These are phyloP conservation scores for Carcinoscorpius rotundicauda DNA, from an alignment of 1,140 invertebrate genomes.

Conservation along the genomic window DNA sequence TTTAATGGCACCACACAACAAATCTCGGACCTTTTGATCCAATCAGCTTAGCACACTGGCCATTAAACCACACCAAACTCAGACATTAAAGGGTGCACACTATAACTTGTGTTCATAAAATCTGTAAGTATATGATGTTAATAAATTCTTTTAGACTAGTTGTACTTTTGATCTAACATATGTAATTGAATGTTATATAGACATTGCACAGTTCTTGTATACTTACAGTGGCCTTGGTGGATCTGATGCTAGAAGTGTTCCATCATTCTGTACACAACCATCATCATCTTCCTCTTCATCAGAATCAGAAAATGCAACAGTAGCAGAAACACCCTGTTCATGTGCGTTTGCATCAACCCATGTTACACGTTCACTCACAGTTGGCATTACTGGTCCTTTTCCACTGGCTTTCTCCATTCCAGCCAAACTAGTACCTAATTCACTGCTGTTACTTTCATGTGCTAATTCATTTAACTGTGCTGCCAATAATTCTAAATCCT, in stretches of 20 bases:
- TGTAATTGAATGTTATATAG: too few relatives aligned
- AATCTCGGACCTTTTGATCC: too few relatives aligned
- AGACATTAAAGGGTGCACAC: too few relatives aligned
- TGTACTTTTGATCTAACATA: too few relatives aligned
- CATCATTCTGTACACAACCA: slow-evolving; percentile 56
- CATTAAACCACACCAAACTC: too few relatives aligned
- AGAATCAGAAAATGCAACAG: slow-evolving; percentile 31
- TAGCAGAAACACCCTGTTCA: slow-evolving; percentile 21
- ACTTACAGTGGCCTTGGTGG: slow-evolving; percentile 90
- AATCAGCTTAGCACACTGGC: too few relatives aligned
- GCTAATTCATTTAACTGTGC: slow-evolving; percentile 86
- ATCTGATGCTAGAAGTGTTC: slow-evolving; percentile 87
- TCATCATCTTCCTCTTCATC: slow-evolving; percentile 42
- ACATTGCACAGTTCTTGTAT: neutral
- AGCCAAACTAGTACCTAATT: slow-evolving; percentile 19
- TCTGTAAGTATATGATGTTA: too few relatives aligned
- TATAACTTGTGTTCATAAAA: too few relatives aligned
- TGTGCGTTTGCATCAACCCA: slow-evolving; percentile 17
- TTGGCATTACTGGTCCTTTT: slow-evolving; percentile 6
- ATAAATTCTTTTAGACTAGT: too few relatives aligned
- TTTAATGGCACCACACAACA: too few relatives aligned
- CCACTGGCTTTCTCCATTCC: slow-evolving; percentile 16
- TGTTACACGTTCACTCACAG: slow-evolving; percentile 1
- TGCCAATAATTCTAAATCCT: slow-evolving; percentile 86
- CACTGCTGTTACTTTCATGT: slow-evolving; percentile 32